Base-by-base conservation (phyloP, 2,888 invertebrate species). In the Rhogogaster chlorosoma region DNA sequence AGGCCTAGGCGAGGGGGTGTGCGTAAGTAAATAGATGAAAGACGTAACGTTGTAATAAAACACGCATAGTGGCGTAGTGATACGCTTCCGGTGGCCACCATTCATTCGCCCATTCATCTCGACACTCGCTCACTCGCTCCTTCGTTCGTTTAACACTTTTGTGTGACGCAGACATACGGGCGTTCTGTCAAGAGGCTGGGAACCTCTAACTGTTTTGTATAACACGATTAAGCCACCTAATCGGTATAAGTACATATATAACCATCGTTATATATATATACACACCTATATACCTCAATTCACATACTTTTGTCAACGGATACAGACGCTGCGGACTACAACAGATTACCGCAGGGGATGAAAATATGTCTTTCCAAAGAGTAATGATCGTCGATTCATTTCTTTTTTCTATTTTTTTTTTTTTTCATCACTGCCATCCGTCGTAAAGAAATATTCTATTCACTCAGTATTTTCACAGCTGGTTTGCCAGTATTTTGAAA, bases 91-190 rank as follows among this genome's bases (percentile, higher is more conserved):
- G 83, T 83, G 83, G 83, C 83, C 83, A 83, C 87, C 86, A 86
- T 88, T 89, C 89, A 85, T 90, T 89, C 89, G 87, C 90, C 90
- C 92, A 91, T 91, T 92, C 91, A 91, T 83, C 83, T 83, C 83
- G 83, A 67, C 83, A 70, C 83, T 83, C 61, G 61, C 38, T 80
- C 80, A 26, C 80, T 64, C 83, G 83, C 45, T 83, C 45, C 83
- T 67, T 83, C 83, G 64, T 91, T 91, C 92, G 90, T 91, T 92
- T 91, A 92, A 92, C 91, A 93, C 92, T 92, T 92, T 92, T 92
- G 92, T 92, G 91, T 89, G 87, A 89, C 89, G 90, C 90, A 90
- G 87, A 88, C 90, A 93, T 93, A 93, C 92, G 93, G 92, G 93
- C 87, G 89, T 91, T 90, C 89, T 89, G 90, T 90, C 88, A 88